Evolutionary conservation across 2,888 invertebrate species (phyloP).

Genomic region (Epinotia ramella): DNA sequence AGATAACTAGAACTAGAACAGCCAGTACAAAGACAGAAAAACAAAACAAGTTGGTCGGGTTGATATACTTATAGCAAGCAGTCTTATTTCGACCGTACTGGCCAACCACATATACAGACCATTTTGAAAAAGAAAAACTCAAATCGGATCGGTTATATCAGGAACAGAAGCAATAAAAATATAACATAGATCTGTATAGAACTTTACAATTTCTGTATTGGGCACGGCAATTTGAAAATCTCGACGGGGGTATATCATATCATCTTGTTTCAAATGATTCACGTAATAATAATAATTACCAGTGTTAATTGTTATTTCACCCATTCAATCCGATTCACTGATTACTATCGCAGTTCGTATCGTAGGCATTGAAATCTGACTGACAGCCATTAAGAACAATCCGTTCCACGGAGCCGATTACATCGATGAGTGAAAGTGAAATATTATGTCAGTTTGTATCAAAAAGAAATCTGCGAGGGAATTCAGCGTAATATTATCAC

Average conservation of each 20-base stretch:
- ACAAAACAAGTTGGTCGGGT: background rate
- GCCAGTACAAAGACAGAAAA: background rate
- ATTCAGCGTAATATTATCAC: background rate
- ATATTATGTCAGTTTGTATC: slow-evolving; percentile 42
- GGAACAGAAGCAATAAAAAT: background rate
- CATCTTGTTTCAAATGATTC: background rate
- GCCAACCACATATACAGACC: no score
- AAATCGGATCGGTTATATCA: background rate
- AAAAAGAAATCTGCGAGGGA: slow-evolving; percentile 40
- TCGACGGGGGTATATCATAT: background rate
- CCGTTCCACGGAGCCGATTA: slow-evolving; percentile 54
- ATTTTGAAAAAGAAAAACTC: no score
- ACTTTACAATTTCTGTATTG: background rate
- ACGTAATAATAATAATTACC: slow-evolving; percentile 14
- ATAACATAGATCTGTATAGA: background rate
- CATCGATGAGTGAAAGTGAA: slow-evolving; percentile 57
- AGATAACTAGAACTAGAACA: background rate
- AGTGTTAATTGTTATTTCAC: slow-evolving; percentile 30
- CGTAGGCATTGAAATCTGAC: slow-evolving; percentile 30
- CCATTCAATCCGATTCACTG: background rate
- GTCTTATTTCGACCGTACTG: no score
- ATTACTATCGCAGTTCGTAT: slow-evolving; percentile 15
- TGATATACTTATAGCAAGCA: background rate
- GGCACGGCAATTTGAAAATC: background rate
- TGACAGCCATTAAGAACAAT: slow-evolving; percentile 50